These are phyloP conservation scores for Leucania comma DNA, from an alignment of 2,888 invertebrate species.

Conservation along the genomic window DNA sequence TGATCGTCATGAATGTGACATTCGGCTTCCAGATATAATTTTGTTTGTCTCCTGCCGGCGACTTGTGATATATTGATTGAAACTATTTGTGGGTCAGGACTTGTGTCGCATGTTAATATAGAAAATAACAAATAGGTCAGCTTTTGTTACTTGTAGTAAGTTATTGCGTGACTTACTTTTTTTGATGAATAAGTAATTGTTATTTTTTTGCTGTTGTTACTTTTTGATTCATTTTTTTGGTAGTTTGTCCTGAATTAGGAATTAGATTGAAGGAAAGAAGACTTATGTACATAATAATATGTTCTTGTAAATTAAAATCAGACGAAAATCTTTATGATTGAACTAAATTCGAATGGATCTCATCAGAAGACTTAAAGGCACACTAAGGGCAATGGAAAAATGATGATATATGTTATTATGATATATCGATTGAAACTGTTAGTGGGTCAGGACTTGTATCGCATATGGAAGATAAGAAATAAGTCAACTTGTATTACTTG, in stretches of 20 bases:
- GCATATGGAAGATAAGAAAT: conserved; percentile 5
- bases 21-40: conserved; percentile 40
- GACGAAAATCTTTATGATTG: too few relatives aligned
- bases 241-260: not conserved
- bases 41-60: conserved; percentile 35
- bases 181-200: conserved; percentile 6
- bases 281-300: too few relatives aligned
- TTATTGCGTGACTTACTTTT: conserved; percentile 3
- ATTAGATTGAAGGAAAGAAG: not conserved
- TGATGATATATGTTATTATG: not conserved
- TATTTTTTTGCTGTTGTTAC: too few relatives aligned
- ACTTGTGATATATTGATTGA: conserved; percentile 42
- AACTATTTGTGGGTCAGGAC: conserved; percentile 38
- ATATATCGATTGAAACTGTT: conserved; percentile 41
- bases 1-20: conserved; percentile 14
- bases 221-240: conserved; percentile 7
- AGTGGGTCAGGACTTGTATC: conserved; percentile 22
- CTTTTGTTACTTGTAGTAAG: conserved; percentile 14
- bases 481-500: conserved; percentile 20
- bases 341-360: too few relatives aligned
- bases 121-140: conserved; percentile 15
- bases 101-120: conserved; percentile 31
- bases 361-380: too few relatives aligned
- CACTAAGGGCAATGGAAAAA: too few relatives aligned
- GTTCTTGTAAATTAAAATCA: too few relatives aligned